Evolutionary conservation across 2,113 vertebrate species (phyloP).

Genomic region (Sphyrna mokarran): DNA sequence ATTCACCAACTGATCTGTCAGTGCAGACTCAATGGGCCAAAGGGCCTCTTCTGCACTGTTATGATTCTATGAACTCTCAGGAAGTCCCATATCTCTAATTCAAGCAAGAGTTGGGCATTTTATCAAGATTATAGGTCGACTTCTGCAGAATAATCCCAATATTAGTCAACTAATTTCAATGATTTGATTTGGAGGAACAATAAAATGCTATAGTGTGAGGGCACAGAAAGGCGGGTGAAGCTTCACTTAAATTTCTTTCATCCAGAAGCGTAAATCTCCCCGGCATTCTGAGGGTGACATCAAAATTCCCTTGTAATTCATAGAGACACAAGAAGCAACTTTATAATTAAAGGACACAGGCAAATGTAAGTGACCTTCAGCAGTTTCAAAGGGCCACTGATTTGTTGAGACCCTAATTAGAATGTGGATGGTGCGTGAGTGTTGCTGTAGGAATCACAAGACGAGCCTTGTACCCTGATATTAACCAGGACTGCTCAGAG

Average conservation of each 20-base stretch:
- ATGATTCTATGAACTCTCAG: too few relatives aligned
- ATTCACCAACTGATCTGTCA: not conserved
- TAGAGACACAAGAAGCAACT: not conserved
- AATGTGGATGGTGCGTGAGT: not conserved
- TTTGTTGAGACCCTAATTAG: conserved; percentile 31
- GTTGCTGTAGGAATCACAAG: conserved; percentile 21
- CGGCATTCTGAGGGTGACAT: not conserved
- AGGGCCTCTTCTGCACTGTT: too few relatives aligned
- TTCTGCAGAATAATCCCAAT: not conserved
- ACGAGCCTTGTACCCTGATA: not conserved
- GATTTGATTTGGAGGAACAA: not conserved
- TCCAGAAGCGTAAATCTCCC: not conserved
- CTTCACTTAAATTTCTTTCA: not conserved
- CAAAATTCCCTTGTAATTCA: conserved; percentile 20
- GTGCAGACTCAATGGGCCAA: too few relatives aligned
- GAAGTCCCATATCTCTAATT: not conserved
- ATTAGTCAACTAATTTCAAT: not conserved
- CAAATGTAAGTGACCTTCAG: conserved; percentile 34
- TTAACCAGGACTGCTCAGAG: conserved; percentile 30
- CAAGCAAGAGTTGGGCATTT: not conserved
- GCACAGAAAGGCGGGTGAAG: not conserved
- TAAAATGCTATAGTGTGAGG: not conserved
- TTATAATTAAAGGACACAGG: conserved; percentile 33
- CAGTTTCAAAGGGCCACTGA: conserved; percentile 22
- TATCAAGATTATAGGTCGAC: not conserved